Percentiles rank a stretch among this genome's conserved stretches.
phyloP scores from a whole-genome alignment of 2,113 vertebrate genomes.

The Takifugu bimaculatus region DNA sequence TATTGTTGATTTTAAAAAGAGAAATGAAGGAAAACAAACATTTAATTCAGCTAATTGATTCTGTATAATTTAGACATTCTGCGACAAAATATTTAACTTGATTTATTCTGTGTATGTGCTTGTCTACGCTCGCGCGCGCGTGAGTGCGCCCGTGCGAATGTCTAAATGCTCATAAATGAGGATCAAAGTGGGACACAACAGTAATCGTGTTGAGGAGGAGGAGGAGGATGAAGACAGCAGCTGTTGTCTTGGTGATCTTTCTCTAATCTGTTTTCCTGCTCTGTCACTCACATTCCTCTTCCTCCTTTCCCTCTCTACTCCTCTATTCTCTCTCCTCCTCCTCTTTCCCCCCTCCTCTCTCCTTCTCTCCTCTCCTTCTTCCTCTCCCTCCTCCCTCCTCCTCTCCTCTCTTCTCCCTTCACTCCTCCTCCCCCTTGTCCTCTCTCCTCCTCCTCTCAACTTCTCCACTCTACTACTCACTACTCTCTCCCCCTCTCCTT shows the following conservation, averaged over 20 bases:
- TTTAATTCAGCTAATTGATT: not conserved
- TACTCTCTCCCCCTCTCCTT: no score
- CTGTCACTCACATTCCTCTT: conserved; percentile 77
- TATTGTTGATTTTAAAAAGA: no score
- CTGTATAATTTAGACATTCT: no score
- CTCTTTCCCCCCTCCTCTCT: no score
- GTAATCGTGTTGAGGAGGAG: conserved; percentile 69
- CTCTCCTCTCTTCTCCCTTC: no score
- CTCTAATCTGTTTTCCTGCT: conserved; percentile 80
- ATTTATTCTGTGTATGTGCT: conserved; percentile 12
- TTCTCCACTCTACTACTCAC: no score
- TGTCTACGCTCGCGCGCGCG: conserved; percentile 18
- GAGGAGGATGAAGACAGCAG: conserved; percentile 69
- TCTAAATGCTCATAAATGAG: conserved; percentile 80
- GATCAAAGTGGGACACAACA: conserved; percentile 73
- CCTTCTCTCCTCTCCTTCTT: not conserved
- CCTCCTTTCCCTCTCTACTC: conserved; percentile 13
- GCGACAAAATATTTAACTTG: not conserved
- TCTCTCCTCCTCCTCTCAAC: no score
- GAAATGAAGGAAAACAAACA: no score
- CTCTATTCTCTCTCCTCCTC: no score
- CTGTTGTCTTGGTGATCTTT: conserved; percentile 65
- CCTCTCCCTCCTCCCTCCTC: not conserved
- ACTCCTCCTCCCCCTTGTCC: no score
- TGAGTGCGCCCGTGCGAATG: conserved; percentile 56